phyloP scores from a whole-genome alignment of 2,797 vertebrate species.

The Dromococcyx pavoninus region DNA sequence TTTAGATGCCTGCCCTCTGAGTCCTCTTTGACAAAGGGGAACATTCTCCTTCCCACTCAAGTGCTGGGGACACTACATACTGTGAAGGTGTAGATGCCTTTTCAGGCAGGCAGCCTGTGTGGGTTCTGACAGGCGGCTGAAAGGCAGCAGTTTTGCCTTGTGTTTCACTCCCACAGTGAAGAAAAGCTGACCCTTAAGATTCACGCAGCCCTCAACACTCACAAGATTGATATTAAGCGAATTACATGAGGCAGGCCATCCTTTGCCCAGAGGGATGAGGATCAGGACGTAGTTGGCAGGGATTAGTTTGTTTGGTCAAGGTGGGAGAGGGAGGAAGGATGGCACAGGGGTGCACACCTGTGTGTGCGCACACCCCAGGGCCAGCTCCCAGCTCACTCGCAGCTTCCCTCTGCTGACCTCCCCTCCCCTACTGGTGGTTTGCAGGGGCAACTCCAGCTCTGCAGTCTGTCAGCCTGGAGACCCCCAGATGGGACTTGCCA shows the following conservation, averaged over 20 bases:
- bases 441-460: not conserved
- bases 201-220: not conserved
- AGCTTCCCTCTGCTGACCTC: not conserved
- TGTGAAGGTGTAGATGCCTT: not conserved
- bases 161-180: not conserved
- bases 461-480: not conserved
- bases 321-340: not conserved
- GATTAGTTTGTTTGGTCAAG: not conserved
- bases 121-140: not conserved
- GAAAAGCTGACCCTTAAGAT: not conserved
- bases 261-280: not conserved
- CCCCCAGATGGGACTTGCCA: not conserved
- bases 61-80: not conserved
- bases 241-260: not conserved
- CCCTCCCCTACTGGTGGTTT: not conserved
- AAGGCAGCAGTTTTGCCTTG: not conserved
- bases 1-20: not conserved
- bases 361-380: rapidly evolving
- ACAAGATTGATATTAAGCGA: not conserved
- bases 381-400: rapidly evolving
- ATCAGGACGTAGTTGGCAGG: not conserved
- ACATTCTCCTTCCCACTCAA: not conserved
- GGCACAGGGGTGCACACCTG: rapidly evolving
- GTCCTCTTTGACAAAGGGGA: not conserved
- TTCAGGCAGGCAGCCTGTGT: not conserved